Percentiles rank a stretch among this genome's conserved stretches.
phyloP scores from a whole-genome alignment of 2,888 invertebrate species.

The Mayetiola destructor region DNA sequence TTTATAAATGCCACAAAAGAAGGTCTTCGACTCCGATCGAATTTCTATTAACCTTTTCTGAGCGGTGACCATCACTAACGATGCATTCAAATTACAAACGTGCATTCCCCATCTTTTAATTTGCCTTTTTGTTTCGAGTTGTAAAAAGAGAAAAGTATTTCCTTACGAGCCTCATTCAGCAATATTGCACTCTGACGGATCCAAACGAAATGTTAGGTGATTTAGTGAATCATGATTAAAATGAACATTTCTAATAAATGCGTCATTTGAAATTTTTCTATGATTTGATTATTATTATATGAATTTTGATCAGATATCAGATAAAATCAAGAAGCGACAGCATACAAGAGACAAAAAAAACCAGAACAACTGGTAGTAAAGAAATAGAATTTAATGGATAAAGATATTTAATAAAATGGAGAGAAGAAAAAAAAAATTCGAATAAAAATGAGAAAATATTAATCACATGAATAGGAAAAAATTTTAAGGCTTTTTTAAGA shows the following conservation, averaged over 20 bases:
- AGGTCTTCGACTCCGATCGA: constrained; percentile 6
- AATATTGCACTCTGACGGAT: neutral
- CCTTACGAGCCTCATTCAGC: neutral
- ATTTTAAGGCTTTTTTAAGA: no score
- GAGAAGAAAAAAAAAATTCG: no score
- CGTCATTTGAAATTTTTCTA: neutral
- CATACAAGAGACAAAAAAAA: neutral
- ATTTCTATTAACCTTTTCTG: neutral
- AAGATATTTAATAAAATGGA: neutral
- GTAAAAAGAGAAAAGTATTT: no score
- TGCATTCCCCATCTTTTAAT: no score
- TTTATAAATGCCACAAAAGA: neutral
- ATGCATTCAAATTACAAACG: neutral
- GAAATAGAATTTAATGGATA: constrained; percentile 3
- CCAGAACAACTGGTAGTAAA: neutral
- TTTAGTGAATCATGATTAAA: neutral
- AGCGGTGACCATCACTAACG: neutral
- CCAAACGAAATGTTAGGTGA: neutral
- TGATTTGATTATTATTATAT: neutral
- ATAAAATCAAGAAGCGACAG: no score
- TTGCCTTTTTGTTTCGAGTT: no score
- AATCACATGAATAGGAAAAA: constrained; percentile 2
- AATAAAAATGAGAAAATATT: neutral
- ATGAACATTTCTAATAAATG: neutral
- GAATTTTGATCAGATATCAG: no score